These are phyloP conservation scores for Chaetops frenatus DNA, from an alignment of 2,113 vertebrate genomes.

Conservation along the genomic window DNA sequence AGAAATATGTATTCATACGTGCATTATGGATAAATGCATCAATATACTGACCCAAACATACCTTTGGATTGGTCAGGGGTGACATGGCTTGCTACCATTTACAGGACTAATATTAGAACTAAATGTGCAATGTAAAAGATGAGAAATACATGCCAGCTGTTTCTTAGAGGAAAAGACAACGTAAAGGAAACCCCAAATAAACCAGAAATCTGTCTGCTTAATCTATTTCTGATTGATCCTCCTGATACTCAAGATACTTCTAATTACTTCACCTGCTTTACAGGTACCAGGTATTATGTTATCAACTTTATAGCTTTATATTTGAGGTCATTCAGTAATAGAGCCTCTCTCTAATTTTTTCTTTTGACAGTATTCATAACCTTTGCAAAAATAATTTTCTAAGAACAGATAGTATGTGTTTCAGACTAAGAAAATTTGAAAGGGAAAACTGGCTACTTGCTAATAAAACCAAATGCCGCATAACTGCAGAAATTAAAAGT, in stretches of 20 bases:
- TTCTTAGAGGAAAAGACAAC: not conserved
- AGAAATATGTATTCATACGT: rapidly evolving
- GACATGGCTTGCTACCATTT: not conserved
- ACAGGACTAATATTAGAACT: not conserved
- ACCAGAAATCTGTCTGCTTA: not conserved
- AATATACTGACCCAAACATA: not conserved
- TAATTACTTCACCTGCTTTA: not conserved
- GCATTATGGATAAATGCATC: not conserved
- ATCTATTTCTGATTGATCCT: not conserved
- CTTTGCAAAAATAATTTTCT: not conserved
- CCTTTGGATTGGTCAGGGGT: not conserved
- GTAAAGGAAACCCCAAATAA: not conserved
- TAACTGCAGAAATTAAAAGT: not conserved
- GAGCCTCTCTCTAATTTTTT: not conserved
- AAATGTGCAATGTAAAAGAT: not conserved
- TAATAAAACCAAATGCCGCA: not conserved
- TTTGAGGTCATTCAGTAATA: not conserved
- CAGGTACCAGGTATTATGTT: not conserved
- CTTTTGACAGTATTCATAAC: not conserved
- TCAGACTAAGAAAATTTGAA: not conserved
- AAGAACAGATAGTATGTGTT: not conserved
- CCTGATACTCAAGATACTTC: not conserved
- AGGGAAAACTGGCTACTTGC: not conserved
- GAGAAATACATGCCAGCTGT: not conserved
- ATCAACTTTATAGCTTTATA: not conserved